Conservation (phyloP, 2,113 vertebrate genomes). For the Psilopogon haemacephalus region DNA sequence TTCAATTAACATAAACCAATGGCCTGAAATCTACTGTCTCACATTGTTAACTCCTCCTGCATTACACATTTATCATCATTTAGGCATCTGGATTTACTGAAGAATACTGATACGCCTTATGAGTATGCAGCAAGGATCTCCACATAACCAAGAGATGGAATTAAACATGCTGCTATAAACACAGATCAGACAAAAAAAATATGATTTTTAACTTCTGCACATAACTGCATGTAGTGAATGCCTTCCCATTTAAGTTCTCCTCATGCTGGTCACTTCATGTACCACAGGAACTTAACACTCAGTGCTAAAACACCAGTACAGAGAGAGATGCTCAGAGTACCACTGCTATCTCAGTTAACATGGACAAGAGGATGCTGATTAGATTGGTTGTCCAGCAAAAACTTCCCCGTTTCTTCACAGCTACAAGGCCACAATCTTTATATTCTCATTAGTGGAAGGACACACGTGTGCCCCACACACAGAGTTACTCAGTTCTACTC, state of each 20-base stretch:
- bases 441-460: background rate
- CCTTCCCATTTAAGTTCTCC: background rate
- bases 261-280: background rate
- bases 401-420: background rate
- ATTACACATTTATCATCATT: background rate
- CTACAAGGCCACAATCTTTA: background rate
- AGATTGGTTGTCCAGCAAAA: background rate
- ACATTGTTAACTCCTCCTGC: background rate
- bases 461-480: background rate
- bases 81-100: background rate
- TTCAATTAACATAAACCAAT: background rate
- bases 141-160: background rate
- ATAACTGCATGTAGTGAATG: background rate
- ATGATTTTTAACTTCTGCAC: background rate
- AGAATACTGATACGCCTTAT: background rate
- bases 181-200: background rate
- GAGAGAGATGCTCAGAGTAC: background rate
- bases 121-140: background rate
- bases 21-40: background rate
- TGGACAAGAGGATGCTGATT: background rate
- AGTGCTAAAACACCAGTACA: background rate
- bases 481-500: background rate
- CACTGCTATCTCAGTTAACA: background rate
- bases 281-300: conserved; percentile 13
- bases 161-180: background rate